Base-by-base conservation (phyloP, 2,888 invertebrate genomes). In the Diadegma fenestrale region DNA sequence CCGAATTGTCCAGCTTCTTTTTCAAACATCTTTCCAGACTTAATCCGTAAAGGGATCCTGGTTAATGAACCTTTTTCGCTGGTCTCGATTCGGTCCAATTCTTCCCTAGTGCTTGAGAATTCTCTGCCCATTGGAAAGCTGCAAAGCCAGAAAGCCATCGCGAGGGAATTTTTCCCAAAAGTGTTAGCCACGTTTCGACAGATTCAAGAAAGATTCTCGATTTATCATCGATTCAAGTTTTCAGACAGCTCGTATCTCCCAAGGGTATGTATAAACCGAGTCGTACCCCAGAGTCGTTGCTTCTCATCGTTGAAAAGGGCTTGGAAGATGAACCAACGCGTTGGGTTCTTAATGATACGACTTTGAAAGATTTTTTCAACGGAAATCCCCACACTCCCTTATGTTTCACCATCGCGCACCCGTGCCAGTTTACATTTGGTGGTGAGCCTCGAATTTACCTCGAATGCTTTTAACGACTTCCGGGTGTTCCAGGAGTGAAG, bases 371-470 rank as follows among this genome's bases (percentile, higher is more conserved):
- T 30, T 26, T 45, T 68, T 17, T 12, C 5, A 12, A 64, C 37
- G 12, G 37, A 12, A 64, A 26, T 0, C 12, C 12, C 26, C 14
- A 12, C 22, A 41, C 19, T 63, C 43, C 8, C 8, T 45, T 22
- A 41, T 45, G 43, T 22, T 43, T 45, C 14, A 17, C 68, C 17
- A 45, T 45, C 45, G 10, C 43, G 4, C 80, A 61, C 72, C 54
- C 54, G 64, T 51, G 41, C 72, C 64, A 72, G 37, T 72, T 72
- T 61, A 71, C 22, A 71, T 19, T 61, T 26, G 64, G 51, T 64
- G 71, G 68, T 51, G 73, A 77, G 82, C 71, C 82, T 87, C 82
- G 80, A 84, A 85, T 88, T 87, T 82, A 77, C 82, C 76, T 82
- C 75, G 79, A 78, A 76, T 71, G 66, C 72, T 66, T 33, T 75